phyloP scores from a whole-genome alignment of 1,140 invertebrate genomes.

The Megalopta genalis region DNA sequence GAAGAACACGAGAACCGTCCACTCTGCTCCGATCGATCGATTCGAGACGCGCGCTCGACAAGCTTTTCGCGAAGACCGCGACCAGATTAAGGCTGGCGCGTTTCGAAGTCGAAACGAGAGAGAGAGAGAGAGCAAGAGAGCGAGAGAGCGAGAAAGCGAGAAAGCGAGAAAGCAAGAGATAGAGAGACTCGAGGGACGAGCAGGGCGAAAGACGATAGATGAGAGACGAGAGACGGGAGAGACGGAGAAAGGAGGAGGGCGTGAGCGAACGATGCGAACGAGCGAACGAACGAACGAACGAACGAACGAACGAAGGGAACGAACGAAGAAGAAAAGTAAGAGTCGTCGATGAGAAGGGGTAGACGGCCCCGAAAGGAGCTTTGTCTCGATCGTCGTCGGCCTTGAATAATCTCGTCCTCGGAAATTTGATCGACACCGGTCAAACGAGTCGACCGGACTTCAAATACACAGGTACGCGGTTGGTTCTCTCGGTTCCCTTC shows the following conservation, averaged over 20 bases:
- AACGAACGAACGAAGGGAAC: neutral
- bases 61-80: conserved; percentile 3
- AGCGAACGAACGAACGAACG: neutral
- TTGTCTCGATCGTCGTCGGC: conserved; percentile 72
- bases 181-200: neutral
- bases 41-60: neutral
- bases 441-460: conserved; percentile 74
- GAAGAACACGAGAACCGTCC: neutral
- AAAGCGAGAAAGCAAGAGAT: neutral
- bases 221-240: neutral
- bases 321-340: conserved; percentile 9
- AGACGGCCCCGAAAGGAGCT: conserved; percentile 60
- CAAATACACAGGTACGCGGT: conserved; percentile 55
- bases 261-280: neutral
- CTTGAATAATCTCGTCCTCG: conserved; percentile 73
- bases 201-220: neutral
- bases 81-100: conserved; percentile 23
- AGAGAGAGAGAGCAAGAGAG: neutral
- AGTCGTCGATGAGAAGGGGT: conserved; percentile 25
- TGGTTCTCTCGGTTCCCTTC: conserved; percentile 19
- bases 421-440: conserved; percentile 80
- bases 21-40: neutral
- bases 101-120: conserved; percentile 16
- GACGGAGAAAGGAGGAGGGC: neutral
- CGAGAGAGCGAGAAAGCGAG: neutral